Conservation (phyloP, 1,140 invertebrate genomes). For the Bombyx mandarina region DNA sequence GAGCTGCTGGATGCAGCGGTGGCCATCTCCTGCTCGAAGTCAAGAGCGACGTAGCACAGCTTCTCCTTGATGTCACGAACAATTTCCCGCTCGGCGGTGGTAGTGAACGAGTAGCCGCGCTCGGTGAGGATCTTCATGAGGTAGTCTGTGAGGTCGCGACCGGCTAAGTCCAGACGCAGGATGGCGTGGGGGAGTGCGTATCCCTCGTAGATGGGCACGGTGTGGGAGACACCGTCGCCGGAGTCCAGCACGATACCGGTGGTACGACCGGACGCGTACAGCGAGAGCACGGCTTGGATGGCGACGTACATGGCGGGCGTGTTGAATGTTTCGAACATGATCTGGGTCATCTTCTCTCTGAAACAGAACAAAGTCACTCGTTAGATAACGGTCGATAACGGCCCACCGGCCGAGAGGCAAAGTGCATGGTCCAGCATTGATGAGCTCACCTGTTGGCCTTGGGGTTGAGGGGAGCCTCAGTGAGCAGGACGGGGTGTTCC, state of each 20-base stretch:
- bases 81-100: slow-evolving; percentile 90
- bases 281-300: slow-evolving; percentile 86
- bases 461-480: slow-evolving; percentile 93
- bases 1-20: slow-evolving; percentile 89
- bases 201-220: slow-evolving; percentile 92
- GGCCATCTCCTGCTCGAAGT: slow-evolving; percentile 97
- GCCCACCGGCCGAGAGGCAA: neutral
- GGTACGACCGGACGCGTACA: slow-evolving; percentile 93
- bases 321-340: slow-evolving; percentile 86
- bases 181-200: slow-evolving; percentile 67
- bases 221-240: slow-evolving; percentile 91
- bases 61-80: slow-evolving; percentile 96
- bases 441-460: slow-evolving; percentile 80
- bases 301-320: slow-evolving; percentile 91
- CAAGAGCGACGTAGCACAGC: slow-evolving; percentile 91
- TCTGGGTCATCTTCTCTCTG: slow-evolving; percentile 84
- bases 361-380: slow-evolving; percentile 25
- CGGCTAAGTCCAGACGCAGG: slow-evolving; percentile 88
- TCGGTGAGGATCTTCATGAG: slow-evolving; percentile 94
- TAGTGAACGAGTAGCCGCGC: slow-evolving; percentile 86
- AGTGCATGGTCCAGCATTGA: neutral
- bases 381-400: slow-evolving; percentile 1
- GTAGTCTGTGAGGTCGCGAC: slow-evolving; percentile 90
- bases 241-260: slow-evolving; percentile 92
- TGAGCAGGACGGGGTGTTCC: slow-evolving; percentile 92